These are phyloP conservation scores for Salvator merianae DNA, from an alignment of 2,113 vertebrate species.

Conservation along the genomic window DNA sequence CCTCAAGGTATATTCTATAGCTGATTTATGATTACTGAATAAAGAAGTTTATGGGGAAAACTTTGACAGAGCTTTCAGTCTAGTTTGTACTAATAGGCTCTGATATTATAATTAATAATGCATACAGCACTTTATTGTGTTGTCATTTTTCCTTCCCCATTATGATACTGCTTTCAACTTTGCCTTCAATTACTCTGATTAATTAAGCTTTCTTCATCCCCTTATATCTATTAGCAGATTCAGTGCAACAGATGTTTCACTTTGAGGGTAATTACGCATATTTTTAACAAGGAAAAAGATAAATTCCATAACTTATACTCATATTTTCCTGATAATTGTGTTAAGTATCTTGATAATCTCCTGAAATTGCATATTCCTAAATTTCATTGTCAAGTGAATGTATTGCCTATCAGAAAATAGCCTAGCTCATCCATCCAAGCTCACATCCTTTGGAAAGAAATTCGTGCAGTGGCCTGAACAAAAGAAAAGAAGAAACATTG, in stretches of 20 bases:
- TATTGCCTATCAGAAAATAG: neutral
- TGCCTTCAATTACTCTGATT: constrained; percentile 53
- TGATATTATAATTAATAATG: constrained; percentile 67
- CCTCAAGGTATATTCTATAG: constrained; percentile 28
- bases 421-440: neutral
- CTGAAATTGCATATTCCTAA: neutral
- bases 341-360: constrained; percentile 34
- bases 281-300: constrained; percentile 47
- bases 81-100: constrained; percentile 57
- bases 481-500: neutral
- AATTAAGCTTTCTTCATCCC: constrained; percentile 59
- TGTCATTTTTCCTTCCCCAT: constrained; percentile 57
- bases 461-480: no score
- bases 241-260: constrained; percentile 50
- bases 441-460: neutral
- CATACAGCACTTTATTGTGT: constrained; percentile 46
- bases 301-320: constrained; percentile 37
- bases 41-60: constrained; percentile 43
- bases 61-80: constrained; percentile 58
- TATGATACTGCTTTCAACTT: constrained; percentile 61
- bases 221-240: constrained; percentile 49
- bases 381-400: neutral
- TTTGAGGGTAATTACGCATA: constrained; percentile 53
- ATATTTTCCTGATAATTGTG: constrained; percentile 41
- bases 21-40: constrained; percentile 58